Conservation (phyloP, 2,888 invertebrate species). For the Sarcophaga carnaria region DNA sequence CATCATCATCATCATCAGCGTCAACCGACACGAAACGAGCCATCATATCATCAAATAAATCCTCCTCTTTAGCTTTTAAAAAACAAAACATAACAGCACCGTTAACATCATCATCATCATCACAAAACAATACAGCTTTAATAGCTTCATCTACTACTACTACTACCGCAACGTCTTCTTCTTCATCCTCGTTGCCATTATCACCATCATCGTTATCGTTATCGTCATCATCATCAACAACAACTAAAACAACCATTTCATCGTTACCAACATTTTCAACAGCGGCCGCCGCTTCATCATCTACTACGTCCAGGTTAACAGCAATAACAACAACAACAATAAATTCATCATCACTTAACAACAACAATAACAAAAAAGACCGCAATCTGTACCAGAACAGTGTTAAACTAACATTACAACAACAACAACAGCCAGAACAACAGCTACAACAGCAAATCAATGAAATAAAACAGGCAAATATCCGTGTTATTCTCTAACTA, state of each 20-base stretch:
- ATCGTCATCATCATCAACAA: slow-evolving; percentile 59
- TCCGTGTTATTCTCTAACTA: not conserved
- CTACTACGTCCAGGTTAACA: slow-evolving; percentile 68
- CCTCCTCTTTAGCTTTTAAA: slow-evolving; percentile 31
- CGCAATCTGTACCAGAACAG: not conserved
- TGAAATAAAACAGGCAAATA: slow-evolving; percentile 61
- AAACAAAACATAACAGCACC: slow-evolving; percentile 24
- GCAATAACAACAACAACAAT: slow-evolving; percentile 30
- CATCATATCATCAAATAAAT: slow-evolving; percentile 56
- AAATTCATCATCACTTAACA: slow-evolving; percentile 55
- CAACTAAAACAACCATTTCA: slow-evolving; percentile 53
- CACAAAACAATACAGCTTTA: slow-evolving; percentile 56
- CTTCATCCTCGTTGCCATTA: too few relatives aligned
- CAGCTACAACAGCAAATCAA: slow-evolving; percentile 50
- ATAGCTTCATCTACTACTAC: slow-evolving; percentile 69
- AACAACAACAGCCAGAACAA: slow-evolving; percentile 47
- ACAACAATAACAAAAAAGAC: slow-evolving; percentile 33
- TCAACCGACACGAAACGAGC: slow-evolving; percentile 65
- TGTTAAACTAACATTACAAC: slow-evolving; percentile 48
- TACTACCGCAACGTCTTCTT: slow-evolving; percentile 64
- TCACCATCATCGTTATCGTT: slow-evolving; percentile 35
- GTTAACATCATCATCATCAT: slow-evolving; percentile 1
- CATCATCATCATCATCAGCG: slow-evolving; percentile 67
- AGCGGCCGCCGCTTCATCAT: slow-evolving; percentile 58
- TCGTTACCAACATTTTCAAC: slow-evolving; percentile 59